Evolutionary conservation across 2,888 invertebrate genomes (phyloP), one percentile per base, ranked within the genome.

Genomic region (Arrhopalites spinosus): DNA sequence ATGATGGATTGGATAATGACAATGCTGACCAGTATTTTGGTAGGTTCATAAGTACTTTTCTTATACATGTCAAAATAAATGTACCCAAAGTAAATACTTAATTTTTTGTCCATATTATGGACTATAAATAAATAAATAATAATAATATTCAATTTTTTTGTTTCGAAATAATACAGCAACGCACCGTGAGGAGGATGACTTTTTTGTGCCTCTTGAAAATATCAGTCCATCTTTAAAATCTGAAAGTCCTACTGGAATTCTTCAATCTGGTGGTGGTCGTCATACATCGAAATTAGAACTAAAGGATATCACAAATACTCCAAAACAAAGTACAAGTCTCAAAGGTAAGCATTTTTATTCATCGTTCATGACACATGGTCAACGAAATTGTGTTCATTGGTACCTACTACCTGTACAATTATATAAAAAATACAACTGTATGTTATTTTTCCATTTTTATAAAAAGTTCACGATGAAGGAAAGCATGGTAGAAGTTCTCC

Each of bases 11-110:
- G 25, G 64, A 74, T 13, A 78, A 79, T 69, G 78, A 79, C 0
- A 75, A 79, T 29, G 79, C 77, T 3, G 81, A 81, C 43, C 74
- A 73, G n/a, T 81, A 77, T 72, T 81, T 81, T 70, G 78, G 81
- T 81, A 67, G 73, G 64, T 61, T 53, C 27, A 27, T 43, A 8
- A 17, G 43, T 17, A 27, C 61, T n/a, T 50, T 25, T 1, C 64
- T 64, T n/a, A 36, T 7, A 7, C 3, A 3, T 36, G 5, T 36
- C n/a, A n/a, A n/a, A n/a, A n/a, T n/a, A n/a, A n/a, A n/a, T n/a
- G n/a, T n/a, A n/a, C n/a, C n/a, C n/a, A n/a, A n/a, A n/a, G n/a
- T n/a, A n/a, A n/a, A n/a, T n/a, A n/a, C n/a, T n/a, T n/a, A n/a
- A n/a, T n/a, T n/a, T n/a, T n/a, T n/a, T n/a, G n/a, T n/a, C n/a